Evolutionary conservation across 30 jellyfish, hydroid and myxozoan species (phyloP).

Genomic region (Aurelia aurita complex sp. Pacific): DNA sequence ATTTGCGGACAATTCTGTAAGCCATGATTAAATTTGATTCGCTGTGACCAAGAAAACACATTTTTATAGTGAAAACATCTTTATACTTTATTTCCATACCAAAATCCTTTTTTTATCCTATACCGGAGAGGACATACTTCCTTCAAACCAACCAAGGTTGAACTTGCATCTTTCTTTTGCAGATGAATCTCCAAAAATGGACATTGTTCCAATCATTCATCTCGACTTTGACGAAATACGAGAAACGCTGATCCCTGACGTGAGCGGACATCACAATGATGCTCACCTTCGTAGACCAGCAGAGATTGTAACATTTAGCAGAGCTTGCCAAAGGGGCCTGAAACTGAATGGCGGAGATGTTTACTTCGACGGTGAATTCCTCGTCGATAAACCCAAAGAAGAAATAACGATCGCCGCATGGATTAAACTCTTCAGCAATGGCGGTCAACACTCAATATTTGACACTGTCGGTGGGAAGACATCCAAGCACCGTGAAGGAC

Average conservation of each 20-base stretch:
- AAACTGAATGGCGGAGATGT: conserved; percentile 96
- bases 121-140: too few species aligned
- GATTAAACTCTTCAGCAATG: conserved; percentile 94
- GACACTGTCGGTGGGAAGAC: conserved; percentile 96
- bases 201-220: conserved; percentile 83
- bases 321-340: conserved; percentile 92
- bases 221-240: conserved; percentile 93
- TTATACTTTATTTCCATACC: too few species aligned
- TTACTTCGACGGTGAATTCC: conserved; percentile 94
- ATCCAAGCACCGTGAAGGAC: conserved; percentile 87
- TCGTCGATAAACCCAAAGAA: conserved; percentile 86
- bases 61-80: too few species aligned
- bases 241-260: conserved; percentile 90
- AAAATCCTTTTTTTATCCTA: too few species aligned
- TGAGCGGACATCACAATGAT: conserved; percentile 97
- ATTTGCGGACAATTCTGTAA: too few species aligned
- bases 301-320: conserved; percentile 86
- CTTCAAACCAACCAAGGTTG: too few species aligned
- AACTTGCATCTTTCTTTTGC: not conserved
- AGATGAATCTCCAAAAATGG: conserved; percentile 76
- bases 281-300: conserved; percentile 95
- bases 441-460: conserved; percentile 97
- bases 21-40: too few species aligned
- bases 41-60: too few species aligned
- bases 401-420: conserved; percentile 93